A percentile compares a stretch with the other conserved stretches of the same genome.
Evolutionary conservation across 2,797 vertebrate genomes (phyloP).

Genomic region (Selene dorsalis): DNA sequence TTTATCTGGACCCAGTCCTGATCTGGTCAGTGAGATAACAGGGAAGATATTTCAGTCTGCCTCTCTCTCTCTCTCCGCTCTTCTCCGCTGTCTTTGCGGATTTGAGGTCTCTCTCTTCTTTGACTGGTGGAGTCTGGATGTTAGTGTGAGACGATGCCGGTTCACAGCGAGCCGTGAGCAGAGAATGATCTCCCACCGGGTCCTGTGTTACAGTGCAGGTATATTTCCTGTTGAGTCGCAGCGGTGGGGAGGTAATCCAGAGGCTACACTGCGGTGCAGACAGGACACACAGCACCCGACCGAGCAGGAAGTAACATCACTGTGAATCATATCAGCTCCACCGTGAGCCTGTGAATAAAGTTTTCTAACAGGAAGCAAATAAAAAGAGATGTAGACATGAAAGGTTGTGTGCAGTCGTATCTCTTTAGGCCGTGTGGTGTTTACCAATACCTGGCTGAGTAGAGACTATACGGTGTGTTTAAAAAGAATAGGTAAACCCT

Average conservation of each 20-base stretch:
- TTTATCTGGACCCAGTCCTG: background rate
- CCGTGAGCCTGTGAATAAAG: background rate
- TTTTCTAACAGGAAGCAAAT: background rate
- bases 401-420: background rate
- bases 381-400: background rate
- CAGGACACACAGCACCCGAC: background rate
- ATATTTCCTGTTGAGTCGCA: slow-evolving; percentile 9
- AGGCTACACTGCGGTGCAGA: background rate
- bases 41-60: background rate
- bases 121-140: background rate
- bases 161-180: background rate
- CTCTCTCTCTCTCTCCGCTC: background rate
- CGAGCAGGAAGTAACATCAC: background rate
- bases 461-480: too few species aligned
- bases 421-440: background rate
- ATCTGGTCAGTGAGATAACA: background rate
- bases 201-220: background rate
- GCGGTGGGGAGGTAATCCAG: background rate
- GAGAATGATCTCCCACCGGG: slow-evolving; percentile 1
- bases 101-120: background rate
- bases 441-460: background rate
- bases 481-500: too few species aligned
- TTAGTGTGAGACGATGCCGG: background rate
- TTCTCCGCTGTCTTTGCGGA: background rate
- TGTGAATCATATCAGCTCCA: background rate